Base-by-base conservation (phyloP, 2,797 vertebrate species). In the Acrocephalus scirpaceus region DNA sequence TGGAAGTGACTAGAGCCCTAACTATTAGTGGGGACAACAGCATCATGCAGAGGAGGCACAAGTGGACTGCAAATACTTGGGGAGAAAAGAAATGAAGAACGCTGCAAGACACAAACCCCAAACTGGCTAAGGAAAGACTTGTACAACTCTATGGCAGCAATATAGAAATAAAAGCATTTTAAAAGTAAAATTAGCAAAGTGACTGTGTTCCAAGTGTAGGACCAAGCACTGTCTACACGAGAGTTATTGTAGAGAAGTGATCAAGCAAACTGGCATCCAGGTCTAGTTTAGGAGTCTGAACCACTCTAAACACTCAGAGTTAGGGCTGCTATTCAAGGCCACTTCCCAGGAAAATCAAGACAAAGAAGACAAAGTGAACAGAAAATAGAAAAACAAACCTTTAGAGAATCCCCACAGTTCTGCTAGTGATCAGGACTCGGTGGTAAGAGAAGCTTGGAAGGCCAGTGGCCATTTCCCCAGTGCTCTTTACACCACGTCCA, bases 371-470 rank as follows among this genome's bases (percentile, higher is more conserved):
- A 53, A 78, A 76, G 34, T 3, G 45, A 90, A 76, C 21, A 79
- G 25, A 57, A 34, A 88, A 75, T 0, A 22, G 50, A 50, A 82
- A 44, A 86, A 9, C 95, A 66, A 95, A 96, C 95, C 95, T 96
- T 67, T 18, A 86, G 38, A 40, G 57, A 81, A 51, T 60, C 23
- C 73, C 3, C 32, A 56, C 40, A 4, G 72, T 82, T 69, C 22
- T 58, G 5, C 13, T 17, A 75, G 22, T 4, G 65, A 54, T 11
- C 78, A 53, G 65, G 32, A 58, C 70, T 56, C 20, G 15, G 57
- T 0, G 1, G 21, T 3, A 90, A 42, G n/a, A 66, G 64, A 74
- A 93, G 78, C 36, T 13, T 47, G 64, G 62, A n/a, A 57, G 29
- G 77, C 8, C 77, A 79, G 1, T 2, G 0, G 14, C 27, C 45